Evolutionary conservation across 2,888 invertebrate species (phyloP), one percentile per base, ranked within the genome.

Genomic region (Flexamia atlantica): DNA sequence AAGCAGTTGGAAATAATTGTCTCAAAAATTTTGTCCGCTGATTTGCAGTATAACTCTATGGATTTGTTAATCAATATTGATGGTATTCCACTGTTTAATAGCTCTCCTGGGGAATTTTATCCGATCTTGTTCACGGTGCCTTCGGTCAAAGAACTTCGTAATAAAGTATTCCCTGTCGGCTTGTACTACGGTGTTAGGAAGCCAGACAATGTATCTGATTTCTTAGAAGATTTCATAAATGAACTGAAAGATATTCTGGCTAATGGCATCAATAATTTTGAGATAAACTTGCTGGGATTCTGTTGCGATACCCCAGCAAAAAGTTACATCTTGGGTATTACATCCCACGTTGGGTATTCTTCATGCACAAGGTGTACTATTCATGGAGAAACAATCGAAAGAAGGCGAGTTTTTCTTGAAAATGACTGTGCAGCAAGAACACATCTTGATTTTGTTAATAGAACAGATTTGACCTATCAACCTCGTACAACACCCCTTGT

Each of bases 261-360:
- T 30, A 82, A 10, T 9, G 84, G 84, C n/a, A 81, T 72, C 14
- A 0, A 40, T 4, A 12, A 7, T n/a, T 53, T 32, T n/a, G 7
- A 40, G 1, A 17, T 40, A 17, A 76, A 76, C 28, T 40, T 76
- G 28, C 14, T 76, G 32, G 83, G 81, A 20, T 68, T 85, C 50
- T 79, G 85, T 17, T 84, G 85, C 46, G 85, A 85, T 79, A 82
- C 84, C 23, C 83, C 85, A 0, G 85, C 85, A 25, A 85, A 84
- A 60, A 76, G 80, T 20, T 85, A 81, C 68, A 57, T 85, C 1
- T 64, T 64, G n/a, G 36, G 81, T 12, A 82, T 76, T 17, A 85
- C 84, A n/a, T n/a, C 80, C 5, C 85, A 86, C 60, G 79, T 68
- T 72, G 85, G 85, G 17, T 60, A 74, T 70, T 36, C 17, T 32